These are phyloP conservation scores for Pterophyllum scalare DNA, from an alignment of 2,113 vertebrate genomes.

Conservation along the genomic window DNA sequence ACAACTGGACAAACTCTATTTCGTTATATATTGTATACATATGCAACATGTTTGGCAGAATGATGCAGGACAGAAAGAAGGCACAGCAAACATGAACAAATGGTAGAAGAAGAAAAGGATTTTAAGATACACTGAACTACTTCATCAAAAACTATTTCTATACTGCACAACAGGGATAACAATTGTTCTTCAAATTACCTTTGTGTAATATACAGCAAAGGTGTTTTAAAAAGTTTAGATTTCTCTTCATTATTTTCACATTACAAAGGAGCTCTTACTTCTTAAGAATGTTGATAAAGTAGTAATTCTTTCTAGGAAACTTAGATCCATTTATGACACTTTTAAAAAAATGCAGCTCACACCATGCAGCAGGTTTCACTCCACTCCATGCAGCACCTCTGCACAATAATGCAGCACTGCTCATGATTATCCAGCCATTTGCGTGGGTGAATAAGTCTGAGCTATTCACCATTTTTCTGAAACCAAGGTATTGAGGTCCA, in stretches of 20 bases:
- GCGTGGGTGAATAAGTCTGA: neutral
- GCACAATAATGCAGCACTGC: slow-evolving; percentile 11
- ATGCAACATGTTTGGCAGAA: slow-evolving; percentile 37
- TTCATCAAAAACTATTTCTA: neutral
- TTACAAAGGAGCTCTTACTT: neutral
- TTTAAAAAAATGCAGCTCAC: slow-evolving; percentile 20
- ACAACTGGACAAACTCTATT: slow-evolving; percentile 22
- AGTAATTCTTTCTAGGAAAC: neutral
- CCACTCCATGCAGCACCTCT: slow-evolving; percentile 58
- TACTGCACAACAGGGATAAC: neutral
- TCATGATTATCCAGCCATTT: slow-evolving; percentile 20
- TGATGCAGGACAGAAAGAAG: slow-evolving; percentile 10
- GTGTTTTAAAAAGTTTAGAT: neutral
- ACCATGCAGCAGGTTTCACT: slow-evolving; percentile 68
- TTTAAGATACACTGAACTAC: slow-evolving; percentile 26
- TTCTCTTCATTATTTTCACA: neutral
- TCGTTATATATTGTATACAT: slow-evolving; percentile 12
- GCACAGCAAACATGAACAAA: slow-evolving; percentile 44
- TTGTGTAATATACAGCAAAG: neutral
- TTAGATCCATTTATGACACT: neutral
- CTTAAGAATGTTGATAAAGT: neutral
- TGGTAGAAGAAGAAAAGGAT: slow-evolving; percentile 33
- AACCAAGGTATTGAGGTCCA: neutral
- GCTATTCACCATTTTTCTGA: neutral
- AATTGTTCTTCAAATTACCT: neutral